A percentile compares a stretch with the other conserved stretches of the same genome.
phyloP scores from a whole-genome alignment of 2,888 invertebrate species.

The Clistopyga incitator region DNA sequence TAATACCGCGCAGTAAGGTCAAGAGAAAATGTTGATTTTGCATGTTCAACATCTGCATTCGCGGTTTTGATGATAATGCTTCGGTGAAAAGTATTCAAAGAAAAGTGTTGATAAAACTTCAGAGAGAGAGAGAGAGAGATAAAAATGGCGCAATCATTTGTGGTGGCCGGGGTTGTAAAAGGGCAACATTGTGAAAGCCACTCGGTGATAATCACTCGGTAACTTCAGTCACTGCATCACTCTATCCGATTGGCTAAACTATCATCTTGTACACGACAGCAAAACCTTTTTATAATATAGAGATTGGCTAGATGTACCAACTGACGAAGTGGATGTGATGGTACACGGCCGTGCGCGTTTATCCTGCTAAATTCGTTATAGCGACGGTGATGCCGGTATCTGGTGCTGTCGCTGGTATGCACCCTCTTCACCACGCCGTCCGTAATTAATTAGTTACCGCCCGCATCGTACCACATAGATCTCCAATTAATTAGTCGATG shows the following conservation, averaged over 20 bases:
- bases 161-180: too few relatives aligned
- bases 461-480: conserved; percentile 62
- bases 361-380: conserved; percentile 55
- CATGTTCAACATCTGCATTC: conserved; percentile 21
- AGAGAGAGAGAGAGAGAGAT: conserved; percentile 1
- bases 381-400: conserved; percentile 36
- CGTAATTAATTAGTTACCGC: conserved; percentile 66
- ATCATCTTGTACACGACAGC: too few relatives aligned
- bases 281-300: neutral
- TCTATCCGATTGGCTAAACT: too few relatives aligned
- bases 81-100: conserved; percentile 10
- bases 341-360: conserved; percentile 31
- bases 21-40: conserved; percentile 3
- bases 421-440: conserved; percentile 27
- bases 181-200: neutral
- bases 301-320: conserved; percentile 55
- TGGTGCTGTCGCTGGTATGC: conserved; percentile 3
- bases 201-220: too few relatives aligned
- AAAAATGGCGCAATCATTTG: conserved; percentile 3
- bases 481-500: conserved; percentile 63
- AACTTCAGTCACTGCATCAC: too few relatives aligned
- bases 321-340: conserved; percentile 39
- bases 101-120: conserved; percentile 5
- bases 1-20: neutral
- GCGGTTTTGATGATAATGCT: conserved; percentile 10